These are phyloP conservation scores for Clunio marinus DNA, from an alignment of 2,888 invertebrate genomes.

Conservation along the genomic window DNA sequence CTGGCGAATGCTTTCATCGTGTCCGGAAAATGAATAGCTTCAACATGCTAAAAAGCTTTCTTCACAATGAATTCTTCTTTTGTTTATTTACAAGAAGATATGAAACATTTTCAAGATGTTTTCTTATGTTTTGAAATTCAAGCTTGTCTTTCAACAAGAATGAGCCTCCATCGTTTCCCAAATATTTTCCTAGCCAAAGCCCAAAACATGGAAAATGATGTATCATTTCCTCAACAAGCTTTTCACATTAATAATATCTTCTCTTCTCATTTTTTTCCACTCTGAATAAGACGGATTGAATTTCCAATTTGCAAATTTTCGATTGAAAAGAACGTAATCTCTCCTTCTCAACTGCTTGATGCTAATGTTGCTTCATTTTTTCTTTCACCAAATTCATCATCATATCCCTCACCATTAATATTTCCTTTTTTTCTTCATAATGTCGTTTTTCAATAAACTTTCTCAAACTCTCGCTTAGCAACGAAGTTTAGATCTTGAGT, in stretches of 20 bases:
- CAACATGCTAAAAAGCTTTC: not conserved
- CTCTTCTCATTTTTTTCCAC: not conserved
- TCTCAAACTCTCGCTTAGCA: too few species aligned
- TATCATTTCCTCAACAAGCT: constrained; percentile 8
- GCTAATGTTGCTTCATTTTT: too few species aligned
- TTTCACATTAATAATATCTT: constrained; percentile 8
- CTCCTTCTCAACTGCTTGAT: too few species aligned
- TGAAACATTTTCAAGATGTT: not conserved
- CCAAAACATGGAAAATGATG: constrained; percentile 8
- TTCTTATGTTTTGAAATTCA: too few species aligned
- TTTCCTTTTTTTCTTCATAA: not conserved
- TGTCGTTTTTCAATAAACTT: constrained; percentile 16
- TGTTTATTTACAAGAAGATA: not conserved
- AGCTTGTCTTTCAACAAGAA: too few species aligned
- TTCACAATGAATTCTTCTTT: not conserved
- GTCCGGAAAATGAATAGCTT: constrained; percentile 5
- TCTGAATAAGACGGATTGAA: not conserved
- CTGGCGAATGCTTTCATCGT: not conserved
- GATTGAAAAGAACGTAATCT: not conserved
- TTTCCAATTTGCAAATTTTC: constrained; percentile 9
- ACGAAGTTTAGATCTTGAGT: not conserved
- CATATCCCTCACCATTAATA: too few species aligned
- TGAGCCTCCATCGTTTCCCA: not conserved
- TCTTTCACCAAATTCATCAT: constrained; percentile 19
- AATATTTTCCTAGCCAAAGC: too few species aligned